These are phyloP conservation scores for Paramisgurnus dabryanus DNA, from an alignment of 2,113 vertebrate genomes.

Conservation along the genomic window DNA sequence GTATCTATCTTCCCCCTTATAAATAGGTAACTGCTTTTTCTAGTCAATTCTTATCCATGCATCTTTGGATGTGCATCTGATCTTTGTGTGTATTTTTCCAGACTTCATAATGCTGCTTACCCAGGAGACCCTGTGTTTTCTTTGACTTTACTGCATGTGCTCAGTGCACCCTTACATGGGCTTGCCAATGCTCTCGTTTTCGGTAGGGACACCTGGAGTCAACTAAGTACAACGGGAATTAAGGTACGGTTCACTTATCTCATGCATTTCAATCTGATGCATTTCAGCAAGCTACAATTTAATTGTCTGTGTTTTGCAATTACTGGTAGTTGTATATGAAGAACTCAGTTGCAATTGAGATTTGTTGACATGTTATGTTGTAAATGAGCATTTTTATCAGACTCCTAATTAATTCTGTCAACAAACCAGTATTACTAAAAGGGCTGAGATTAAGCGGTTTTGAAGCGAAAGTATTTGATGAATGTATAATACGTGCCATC, in stretches of 20 bases:
- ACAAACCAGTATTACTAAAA: no score
- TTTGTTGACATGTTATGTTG: no score
- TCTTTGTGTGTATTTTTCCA: constrained; percentile 16
- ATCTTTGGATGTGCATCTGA: constrained; percentile 36
- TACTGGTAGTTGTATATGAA: no score
- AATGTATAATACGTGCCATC: no score
- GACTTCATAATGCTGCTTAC: constrained; percentile 52
- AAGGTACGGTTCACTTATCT: constrained; percentile 43
- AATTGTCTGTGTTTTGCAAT: not conserved
- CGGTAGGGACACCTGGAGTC: constrained; percentile 53
- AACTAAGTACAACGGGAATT: constrained; percentile 53
- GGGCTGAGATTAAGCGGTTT: no score
- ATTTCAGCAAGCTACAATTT: not conserved
- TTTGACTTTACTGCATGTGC: constrained; percentile 50
- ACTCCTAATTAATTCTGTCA: no score
- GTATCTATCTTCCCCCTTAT: constrained; percentile 77
- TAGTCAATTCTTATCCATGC: constrained; percentile 49
- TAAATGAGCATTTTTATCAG: no score
- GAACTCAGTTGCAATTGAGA: no score
- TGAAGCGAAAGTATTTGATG: no score
- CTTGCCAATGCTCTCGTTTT: constrained; percentile 54
- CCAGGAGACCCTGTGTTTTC: constrained; percentile 47
- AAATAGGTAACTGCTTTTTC: constrained; percentile 77
- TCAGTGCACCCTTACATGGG: constrained; percentile 55
- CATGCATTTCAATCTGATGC: no score